Evolutionary conservation across 92 coral and sea anemone genomes (phyloP), one percentile per base, ranked within the genome.

Genomic region (Parazoanthus atlanticus): DNA sequence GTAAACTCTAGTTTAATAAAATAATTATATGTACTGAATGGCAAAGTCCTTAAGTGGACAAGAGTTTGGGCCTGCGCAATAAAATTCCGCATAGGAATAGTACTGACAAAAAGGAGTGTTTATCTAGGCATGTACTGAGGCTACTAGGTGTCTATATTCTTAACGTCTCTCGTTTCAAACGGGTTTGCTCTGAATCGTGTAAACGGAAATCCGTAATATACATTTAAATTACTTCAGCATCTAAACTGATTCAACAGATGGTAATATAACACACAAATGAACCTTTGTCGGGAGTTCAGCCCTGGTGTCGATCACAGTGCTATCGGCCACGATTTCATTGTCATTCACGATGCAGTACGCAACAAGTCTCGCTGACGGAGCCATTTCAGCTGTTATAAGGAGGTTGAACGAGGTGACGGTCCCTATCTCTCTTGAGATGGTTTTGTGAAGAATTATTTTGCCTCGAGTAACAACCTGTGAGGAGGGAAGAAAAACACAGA

Each of bases 271-370:
- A 21, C 21, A 6, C 0, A 0, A 21, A 19, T 23, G 10, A 61
- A 96, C 98, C 98, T 89, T 33, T 58, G 92, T 94, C n/a, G 98
- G 98, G 47, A 96, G 88, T 6, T 82, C 77, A 80, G 91, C 95
- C 29, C 85, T 76, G 52, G 95, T 86, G 38, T 92, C 91, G 36
- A 96, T 86, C 28, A 95, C 73, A 49, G 94, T 78, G 61, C 96
- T 93, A 81, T 96, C 98, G 40, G 93, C 92, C 30, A 96, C 94
- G 43, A 94, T 93, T 70, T 94, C 92, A 56, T 80, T 93, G 36
- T 66, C 89, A 36, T 61, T 77, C 28, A 82, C 89, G 40, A 86
- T 89, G 91, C 88, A 96, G 56, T 92, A 96, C 21, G 90, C 98
- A 8, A 96, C 90, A 78, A 96, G 81, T 6, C 98, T 92, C n/a